Evolutionary conservation across 2,888 invertebrate species (phyloP).

Genomic region (Nemapogon koenigi): DNA sequence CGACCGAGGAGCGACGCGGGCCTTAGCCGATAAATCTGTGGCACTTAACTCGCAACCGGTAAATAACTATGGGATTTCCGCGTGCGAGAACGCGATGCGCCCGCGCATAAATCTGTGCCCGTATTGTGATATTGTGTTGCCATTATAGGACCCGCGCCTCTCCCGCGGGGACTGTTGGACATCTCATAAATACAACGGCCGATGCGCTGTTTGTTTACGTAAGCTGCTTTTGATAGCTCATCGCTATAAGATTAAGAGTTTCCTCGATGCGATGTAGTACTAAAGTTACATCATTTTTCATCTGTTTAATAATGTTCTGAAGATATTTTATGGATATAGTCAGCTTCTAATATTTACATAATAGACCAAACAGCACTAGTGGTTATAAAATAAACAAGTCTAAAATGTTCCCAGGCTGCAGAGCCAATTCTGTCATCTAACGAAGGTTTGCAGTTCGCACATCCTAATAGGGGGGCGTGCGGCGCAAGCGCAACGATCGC

Average conservation of each 20-base stretch:
- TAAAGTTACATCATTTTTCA: too few relatives aligned
- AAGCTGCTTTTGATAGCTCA: constrained; percentile 13
- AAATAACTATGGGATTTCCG: constrained; percentile 66
- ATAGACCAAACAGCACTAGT: too few relatives aligned
- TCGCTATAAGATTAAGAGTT: constrained; percentile 5
- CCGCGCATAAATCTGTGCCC: constrained; percentile 59
- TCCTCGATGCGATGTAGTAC: too few relatives aligned
- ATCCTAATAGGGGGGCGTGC: constrained; percentile 47
- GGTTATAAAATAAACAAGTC: constrained; percentile 4
- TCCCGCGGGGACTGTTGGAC: constrained; percentile 34
- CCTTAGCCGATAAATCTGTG: constrained; percentile 58
- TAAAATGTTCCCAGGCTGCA: constrained; percentile 15
- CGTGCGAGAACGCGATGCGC: constrained; percentile 59
- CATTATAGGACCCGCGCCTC: constrained; percentile 41
- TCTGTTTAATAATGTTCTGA: too few relatives aligned
- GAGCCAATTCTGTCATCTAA: constrained; percentile 40
- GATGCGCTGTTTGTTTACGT: constrained; percentile 22
- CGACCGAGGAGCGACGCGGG: constrained; percentile 28
- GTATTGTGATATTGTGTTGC: constrained; percentile 65
- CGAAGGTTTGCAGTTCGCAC: constrained; percentile 30
- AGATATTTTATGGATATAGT: too few relatives aligned
- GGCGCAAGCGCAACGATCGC: constrained; percentile 28
- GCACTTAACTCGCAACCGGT: constrained; percentile 64
- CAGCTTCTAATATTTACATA: too few relatives aligned
- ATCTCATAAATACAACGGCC: constrained; percentile 46